Evolutionary conservation across 2,797 vertebrate genomes (phyloP).

Genomic region (Trachurus trachurus): DNA sequence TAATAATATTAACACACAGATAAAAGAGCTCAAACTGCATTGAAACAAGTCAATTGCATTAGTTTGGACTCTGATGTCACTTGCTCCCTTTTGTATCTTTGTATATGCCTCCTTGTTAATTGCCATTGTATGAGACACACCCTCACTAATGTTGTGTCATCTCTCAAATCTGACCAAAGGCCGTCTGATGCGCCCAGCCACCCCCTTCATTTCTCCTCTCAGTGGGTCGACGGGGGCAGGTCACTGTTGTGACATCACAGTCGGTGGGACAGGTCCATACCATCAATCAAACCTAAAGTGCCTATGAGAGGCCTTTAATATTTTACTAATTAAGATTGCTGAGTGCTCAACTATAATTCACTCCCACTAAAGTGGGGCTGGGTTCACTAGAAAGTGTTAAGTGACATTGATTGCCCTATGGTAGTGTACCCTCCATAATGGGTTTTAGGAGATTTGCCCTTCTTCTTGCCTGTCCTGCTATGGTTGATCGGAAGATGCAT

Average conservation of each 20-base stretch:
- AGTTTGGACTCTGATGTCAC: constrained; percentile 8
- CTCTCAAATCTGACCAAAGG: constrained; percentile 28
- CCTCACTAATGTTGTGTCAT: constrained; percentile 24
- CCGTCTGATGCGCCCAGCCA: not conserved
- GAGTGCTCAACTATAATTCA: constrained; percentile 63
- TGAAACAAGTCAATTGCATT: constrained; percentile 16
- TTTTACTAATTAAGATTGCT: constrained; percentile 80
- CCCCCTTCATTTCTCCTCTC: constrained; percentile 25
- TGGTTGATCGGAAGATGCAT: constrained; percentile 27
- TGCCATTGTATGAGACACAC: constrained; percentile 2
- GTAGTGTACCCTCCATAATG: constrained; percentile 49
- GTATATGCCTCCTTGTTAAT: not conserved
- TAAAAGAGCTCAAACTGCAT: constrained; percentile 2
- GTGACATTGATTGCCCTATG: constrained; percentile 73
- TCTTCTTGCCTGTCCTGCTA: constrained; percentile 37
- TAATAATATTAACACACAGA: constrained; percentile 20
- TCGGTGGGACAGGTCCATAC: constrained; percentile 42
- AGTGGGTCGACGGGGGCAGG: constrained; percentile 36
- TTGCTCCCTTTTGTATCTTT: constrained; percentile 1
- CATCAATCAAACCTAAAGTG: constrained; percentile 78
- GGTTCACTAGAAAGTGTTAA: constrained; percentile 64
- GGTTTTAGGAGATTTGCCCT: constrained; percentile 48
- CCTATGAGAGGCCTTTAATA: constrained; percentile 72
- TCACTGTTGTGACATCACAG: constrained; percentile 64
- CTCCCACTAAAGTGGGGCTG: constrained; percentile 55